Conservation (phyloP, 2,888 invertebrate species). For the Diarsia dahlii region DNA sequence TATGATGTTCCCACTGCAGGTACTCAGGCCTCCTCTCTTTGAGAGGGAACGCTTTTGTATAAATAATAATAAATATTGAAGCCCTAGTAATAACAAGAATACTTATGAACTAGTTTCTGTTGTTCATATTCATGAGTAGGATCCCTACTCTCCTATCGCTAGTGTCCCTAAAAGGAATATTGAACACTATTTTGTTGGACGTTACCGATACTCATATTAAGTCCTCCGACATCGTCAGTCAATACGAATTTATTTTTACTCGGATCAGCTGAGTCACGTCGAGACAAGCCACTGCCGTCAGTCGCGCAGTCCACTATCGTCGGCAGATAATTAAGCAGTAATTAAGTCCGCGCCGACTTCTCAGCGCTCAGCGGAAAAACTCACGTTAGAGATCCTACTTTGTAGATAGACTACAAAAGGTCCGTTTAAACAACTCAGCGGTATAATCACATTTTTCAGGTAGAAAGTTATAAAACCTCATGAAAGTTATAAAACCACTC, state of each 20-base stretch:
- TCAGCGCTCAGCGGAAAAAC: conserved; percentile 29
- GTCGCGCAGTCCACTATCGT: conserved; percentile 17
- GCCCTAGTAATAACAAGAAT: conserved; percentile 1
- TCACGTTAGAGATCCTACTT: conserved; percentile 8
- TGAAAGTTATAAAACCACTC: neutral
- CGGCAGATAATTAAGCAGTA: conserved; percentile 41
- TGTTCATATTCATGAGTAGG: neutral
- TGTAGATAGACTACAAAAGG: conserved; percentile 2
- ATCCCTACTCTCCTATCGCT: neutral
- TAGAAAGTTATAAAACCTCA: neutral
- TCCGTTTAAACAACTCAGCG: neutral
- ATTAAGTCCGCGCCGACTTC: conserved; percentile 39
- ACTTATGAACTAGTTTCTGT: neutral
- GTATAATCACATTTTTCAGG: neutral
- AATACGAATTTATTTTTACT: neutral
- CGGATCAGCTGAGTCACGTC: conserved; percentile 18
- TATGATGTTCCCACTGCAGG: too few relatives aligned
- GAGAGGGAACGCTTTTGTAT: neutral
- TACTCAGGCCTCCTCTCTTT: too few relatives aligned
- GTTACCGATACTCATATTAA: too few relatives aligned
- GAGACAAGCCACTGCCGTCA: neutral
- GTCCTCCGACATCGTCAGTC: neutral
- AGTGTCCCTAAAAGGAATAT: neutral
- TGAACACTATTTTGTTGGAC: neutral
- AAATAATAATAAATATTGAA: neutral